phyloP scores from a whole-genome alignment of 37 sponge, comb jelly and placozoan genomes.

The Cliona cf. orientalis region DNA sequence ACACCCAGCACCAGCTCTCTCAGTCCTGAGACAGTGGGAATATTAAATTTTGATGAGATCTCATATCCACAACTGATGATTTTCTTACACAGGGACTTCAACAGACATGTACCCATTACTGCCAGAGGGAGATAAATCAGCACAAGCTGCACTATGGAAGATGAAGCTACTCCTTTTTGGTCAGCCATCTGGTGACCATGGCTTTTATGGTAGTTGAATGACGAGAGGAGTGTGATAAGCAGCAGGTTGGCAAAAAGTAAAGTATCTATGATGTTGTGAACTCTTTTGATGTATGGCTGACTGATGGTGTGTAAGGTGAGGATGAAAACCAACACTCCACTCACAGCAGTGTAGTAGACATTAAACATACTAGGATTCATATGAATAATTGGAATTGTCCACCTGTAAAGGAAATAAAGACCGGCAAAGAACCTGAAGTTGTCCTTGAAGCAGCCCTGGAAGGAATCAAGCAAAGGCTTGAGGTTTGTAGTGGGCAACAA shows the following conservation, averaged over 20 bases:
- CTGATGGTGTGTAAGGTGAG: slow-evolving; percentile 18
- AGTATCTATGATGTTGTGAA: slow-evolving; percentile 49
- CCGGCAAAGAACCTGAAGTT: slow-evolving; percentile 56
- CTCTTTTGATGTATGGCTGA: slow-evolving; percentile 38
- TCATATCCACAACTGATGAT: too few species aligned
- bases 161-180: too few species aligned
- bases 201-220: slow-evolving; percentile 11
- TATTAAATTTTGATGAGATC: too few species aligned
- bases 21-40: too few species aligned
- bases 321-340: neutral
- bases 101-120: too few species aligned
- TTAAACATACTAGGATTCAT: neutral
- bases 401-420: slow-evolving; percentile 40
- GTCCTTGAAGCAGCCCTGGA: slow-evolving; percentile 45
- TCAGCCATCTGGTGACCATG: too few species aligned
- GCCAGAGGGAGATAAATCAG: too few species aligned
- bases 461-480: slow-evolving; percentile 48
- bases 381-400: neutral
- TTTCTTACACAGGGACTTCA: too few species aligned
- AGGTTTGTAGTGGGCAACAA: slow-evolving; percentile 11
- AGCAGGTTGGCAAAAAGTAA: slow-evolving; percentile 34
- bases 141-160: too few species aligned
- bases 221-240: slow-evolving; percentile 19
- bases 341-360: neutral
- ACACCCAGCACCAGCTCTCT: too few species aligned